These are phyloP conservation scores for Macrophya annulata DNA, from an alignment of 2,888 invertebrate species.

Conservation along the genomic window DNA sequence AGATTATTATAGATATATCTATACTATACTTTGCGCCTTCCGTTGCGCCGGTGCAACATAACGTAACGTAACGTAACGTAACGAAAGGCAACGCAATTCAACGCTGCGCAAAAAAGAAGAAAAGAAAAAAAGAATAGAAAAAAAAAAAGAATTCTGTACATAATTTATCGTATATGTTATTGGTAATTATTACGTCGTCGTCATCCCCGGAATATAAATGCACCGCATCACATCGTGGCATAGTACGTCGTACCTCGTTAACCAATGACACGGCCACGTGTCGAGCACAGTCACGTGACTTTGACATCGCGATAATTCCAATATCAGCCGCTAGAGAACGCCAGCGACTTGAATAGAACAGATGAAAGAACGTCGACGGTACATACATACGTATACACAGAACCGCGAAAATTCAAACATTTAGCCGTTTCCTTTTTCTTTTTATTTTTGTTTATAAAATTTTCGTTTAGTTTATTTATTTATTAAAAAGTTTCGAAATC, in stretches of 20 bases:
- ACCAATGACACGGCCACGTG: conserved; percentile 19
- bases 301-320: conserved; percentile 62
- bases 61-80: neutral
- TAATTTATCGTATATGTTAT: neutral
- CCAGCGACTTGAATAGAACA: conserved; percentile 55
- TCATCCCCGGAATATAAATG: neutral
- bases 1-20: neutral
- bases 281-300: conserved; percentile 66
- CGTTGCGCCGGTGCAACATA: neutral
- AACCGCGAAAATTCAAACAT: conserved; percentile 17
- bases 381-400: neutral
- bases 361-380: neutral
- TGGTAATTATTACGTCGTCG: neutral
- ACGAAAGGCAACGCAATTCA: neutral
- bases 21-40: neutral
- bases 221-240: neutral
- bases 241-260: neutral
- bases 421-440: conserved; percentile 6
- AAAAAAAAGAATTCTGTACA: neutral
- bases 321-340: conserved; percentile 63
- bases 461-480: conserved; percentile 27
- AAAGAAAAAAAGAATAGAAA: too few relatives aligned
- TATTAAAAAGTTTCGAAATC: neutral
- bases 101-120: too few relatives aligned
- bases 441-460: conserved; percentile 55